Evolutionary conservation across 2,113 vertebrate species (phyloP), one percentile per base, ranked within the genome.

Genomic region (Chrysochloris asiatica): DNA sequence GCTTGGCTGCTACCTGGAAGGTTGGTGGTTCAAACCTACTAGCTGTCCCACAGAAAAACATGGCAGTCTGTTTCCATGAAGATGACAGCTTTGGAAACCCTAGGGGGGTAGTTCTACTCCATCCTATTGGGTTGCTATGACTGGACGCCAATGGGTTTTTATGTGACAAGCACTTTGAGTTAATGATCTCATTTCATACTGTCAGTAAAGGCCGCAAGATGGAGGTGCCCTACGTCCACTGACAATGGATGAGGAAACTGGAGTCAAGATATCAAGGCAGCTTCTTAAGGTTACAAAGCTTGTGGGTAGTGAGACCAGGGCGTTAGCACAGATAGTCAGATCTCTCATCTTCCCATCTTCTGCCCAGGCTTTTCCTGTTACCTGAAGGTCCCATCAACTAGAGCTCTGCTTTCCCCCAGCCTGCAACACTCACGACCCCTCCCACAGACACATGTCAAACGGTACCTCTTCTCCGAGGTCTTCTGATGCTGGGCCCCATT

Each of bases 131-230:
- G 59, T 63, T 3, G 30, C 5, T 30, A 33, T 63, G 59, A 63
- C 28, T 63, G 30, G 59, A 33, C 30, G 4, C 10, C 30, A 63
- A 63, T 28, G 12, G n/a, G 5, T 63, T 63, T 63, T 33, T 3
- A 22, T 2, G 36, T 54, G 48, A 61, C 26, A 61, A 43, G 41
- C 26, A 19, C 69, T 26, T 24, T 13, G 2, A 5, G 38, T 41
- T 54, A 16, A 48, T n/a, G 16, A 48, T 28, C 41, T 79, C 38
- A 33, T 93, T 69, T 75, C 47, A 28, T 1, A 33, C 13, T 59
- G 22, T 43, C 0, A 7, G 83, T 41, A 21, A 28, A 80, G 59
- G 6, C 10, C 17, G 38, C 0, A 0, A 0, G 3, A 69, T 50
- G 72, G 75, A 47, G 47, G 61, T 14, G 2, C 67, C 84, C 4